Evolutionary conservation across 2,888 invertebrate species (phyloP), one percentile per base, ranked within the genome.

Genomic region (Heteromyza rotundicornis): DNA sequence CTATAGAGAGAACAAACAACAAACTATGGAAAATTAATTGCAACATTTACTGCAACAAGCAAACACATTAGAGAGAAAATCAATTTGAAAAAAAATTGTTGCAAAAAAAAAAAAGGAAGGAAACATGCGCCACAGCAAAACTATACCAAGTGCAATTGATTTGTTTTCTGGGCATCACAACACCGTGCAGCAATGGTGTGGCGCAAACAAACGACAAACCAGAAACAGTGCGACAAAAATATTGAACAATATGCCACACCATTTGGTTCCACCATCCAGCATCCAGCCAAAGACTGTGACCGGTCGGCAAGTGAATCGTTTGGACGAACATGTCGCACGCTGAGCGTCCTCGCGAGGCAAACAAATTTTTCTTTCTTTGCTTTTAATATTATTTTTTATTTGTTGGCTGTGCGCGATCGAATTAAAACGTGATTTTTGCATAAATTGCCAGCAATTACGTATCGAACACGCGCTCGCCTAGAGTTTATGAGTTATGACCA

Each of bases 21-120:
- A 60, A 57, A 62, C 19, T 35, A 10, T 10, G 14, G 40, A 58
- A 69, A 68, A 73, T 74, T 74, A 69, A 73, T 74, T 71, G 68
- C 63, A 65, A 64, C 71, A 73, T 73, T 73, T 71, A 68, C 63
- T 70, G 69, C 44, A 70, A 73, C 74, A 74, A 71, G 70, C 64
- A 65, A 68, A 63, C 67, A 66, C 63, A 63, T 65, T 67, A 67
- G 62, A 62, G 59, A 16, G 36, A 58, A 47, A 54, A 67, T 67
- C 64, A 66, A 61, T 64, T 64, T 62, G 63, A 66, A 66, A 64
- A 40, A n/a, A 40, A 40, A n/a, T n/a, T 16, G n/a, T n/a, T n/a
- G n/a, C 32, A 20, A 59, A 62, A 59, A 64, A 60, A 66, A 64
- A 65, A 64, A 63, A 67, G 60, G n/a, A 44, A n/a, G n/a, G 17